Percentiles rank a stretch among this genome's conserved stretches.
Evolutionary conservation across 2,888 invertebrate genomes (phyloP).

Genomic region (Zaprionus lineosus): DNA sequence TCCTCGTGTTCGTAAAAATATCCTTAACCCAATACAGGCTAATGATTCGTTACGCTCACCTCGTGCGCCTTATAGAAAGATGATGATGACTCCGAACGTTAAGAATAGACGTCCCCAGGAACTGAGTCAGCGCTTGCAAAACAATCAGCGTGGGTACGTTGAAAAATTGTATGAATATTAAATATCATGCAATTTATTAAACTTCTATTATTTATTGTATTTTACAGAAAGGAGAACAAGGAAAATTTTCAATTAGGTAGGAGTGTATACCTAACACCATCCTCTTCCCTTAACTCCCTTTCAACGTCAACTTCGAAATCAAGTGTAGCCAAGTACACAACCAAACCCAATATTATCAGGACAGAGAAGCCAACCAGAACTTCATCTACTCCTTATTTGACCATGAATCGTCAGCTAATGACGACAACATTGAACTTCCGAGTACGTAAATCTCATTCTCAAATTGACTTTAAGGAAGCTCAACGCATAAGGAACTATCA

Average conservation of each 20-base stretch:
- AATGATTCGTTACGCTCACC: conserved; percentile 30
- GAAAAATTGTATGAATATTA: background rate
- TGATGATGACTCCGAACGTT: conserved; percentile 4
- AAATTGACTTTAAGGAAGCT: conserved; percentile 78
- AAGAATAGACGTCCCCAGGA: conserved; percentile 36
- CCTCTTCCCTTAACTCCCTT: conserved; percentile 64
- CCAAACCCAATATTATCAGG: conserved; percentile 1
- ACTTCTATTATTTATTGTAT: no score
- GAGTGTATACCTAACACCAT: conserved; percentile 55
- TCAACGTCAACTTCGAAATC: conserved; percentile 29
- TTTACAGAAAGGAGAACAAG: conserved; percentile 31
- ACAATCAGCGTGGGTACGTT: conserved; percentile 35
- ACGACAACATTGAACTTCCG: conserved; percentile 66
- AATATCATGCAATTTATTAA: no score
- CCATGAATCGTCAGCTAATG: conserved; percentile 63
- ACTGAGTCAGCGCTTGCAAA: conserved; percentile 14
- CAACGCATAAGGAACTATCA: conserved; percentile 62
- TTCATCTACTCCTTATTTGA: conserved; percentile 38
- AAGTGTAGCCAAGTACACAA: background rate
- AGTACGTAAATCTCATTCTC: conserved; percentile 76
- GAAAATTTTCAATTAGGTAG: conserved; percentile 19
- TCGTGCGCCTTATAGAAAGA: conserved; percentile 46
- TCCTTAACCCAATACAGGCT: background rate
- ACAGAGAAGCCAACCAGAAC: background rate
- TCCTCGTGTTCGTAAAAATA: conserved; percentile 48